Conservation (phyloP, 92 coral and sea anemone genomes). For the Parazoanthus atlanticus region DNA sequence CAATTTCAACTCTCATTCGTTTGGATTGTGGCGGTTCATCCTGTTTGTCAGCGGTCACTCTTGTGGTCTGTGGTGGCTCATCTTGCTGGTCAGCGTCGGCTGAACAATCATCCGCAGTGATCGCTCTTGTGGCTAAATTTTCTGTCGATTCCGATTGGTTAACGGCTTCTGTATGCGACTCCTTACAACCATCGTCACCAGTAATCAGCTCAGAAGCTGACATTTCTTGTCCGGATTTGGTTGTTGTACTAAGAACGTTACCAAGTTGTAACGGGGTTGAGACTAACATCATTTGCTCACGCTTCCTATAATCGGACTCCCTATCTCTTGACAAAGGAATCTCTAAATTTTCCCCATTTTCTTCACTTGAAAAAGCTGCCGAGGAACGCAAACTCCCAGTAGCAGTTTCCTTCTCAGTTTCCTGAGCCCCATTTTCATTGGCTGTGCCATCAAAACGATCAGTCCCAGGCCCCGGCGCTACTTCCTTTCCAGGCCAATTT, state of each 20-base stretch:
- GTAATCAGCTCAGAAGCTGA: neutral
- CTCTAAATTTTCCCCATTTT: neutral
- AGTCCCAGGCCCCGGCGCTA: neutral
- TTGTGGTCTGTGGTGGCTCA: neutral
- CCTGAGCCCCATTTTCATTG: neutral
- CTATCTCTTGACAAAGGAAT: neutral
- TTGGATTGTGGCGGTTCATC: neutral
- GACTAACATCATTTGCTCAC: neutral
- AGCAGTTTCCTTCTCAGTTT: slow-evolving; percentile 12
- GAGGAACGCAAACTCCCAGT: neutral
- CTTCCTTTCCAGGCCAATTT: neutral
- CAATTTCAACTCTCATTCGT: slow-evolving; percentile 6
- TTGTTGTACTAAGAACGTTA: neutral
- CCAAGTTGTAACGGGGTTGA: neutral
- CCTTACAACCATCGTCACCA: neutral
- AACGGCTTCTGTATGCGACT: neutral
- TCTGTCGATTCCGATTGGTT: neutral
- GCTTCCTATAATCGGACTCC: neutral
- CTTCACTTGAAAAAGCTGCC: neutral
- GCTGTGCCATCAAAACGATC: neutral
- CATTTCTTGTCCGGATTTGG: neutral
- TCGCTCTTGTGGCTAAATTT: neutral
- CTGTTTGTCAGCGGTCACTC: too few species aligned
- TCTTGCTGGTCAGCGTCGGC: neutral
- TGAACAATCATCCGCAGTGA: neutral